Evolutionary conservation across 2,797 vertebrate genomes (phyloP), one percentile per base, ranked within the genome.

Genomic region (Chelon auratus): DNA sequence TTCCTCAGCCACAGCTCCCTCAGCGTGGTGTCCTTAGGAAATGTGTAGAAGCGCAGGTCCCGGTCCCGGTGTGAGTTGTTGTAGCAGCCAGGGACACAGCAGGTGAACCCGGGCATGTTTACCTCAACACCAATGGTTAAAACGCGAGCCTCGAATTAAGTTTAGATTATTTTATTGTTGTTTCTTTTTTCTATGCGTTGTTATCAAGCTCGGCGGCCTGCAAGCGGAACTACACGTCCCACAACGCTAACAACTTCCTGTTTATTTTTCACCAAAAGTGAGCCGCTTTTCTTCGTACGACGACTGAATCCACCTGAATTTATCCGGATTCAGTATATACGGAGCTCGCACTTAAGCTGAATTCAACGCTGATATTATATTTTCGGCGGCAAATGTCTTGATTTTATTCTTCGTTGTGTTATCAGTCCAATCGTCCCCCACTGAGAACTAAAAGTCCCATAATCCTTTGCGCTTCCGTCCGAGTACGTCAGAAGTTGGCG

Each of bases 61-160:
- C 97, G 95, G 92, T 99, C 97, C 81, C 97, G 95, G 78, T 99
- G 97, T 56, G 97, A 98, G 91, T 99, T 99, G 92, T 96, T 99
- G 93, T 98, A 99, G 94, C 97, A 99, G 81, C 97, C 97, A n/a
- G 97, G 97, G 64, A 99, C 97, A 89, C 97, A 99, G 93, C 97
- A 98, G 68, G 97, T 98, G 94, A 98, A 98, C 83, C 97, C 97
- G 73, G 97, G 97, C 97, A 98, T 98, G 80, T 77, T 93, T 66
- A 33, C 64, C 17, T 64, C 45, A 30, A 67, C 58, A 5, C 45
- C 52, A 26, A 42, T 33, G 50, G 37, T 9, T 10, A 52, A 48
- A 61, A 40, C 45, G 15, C 24, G 4, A 40, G 63, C 60, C 62
- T 71, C 22, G 2, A 8, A 10, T 47, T 13, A 85, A 90, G 14